phyloP scores from a whole-genome alignment of 1,140 invertebrate genomes.

The Andrena cerasifolii region DNA sequence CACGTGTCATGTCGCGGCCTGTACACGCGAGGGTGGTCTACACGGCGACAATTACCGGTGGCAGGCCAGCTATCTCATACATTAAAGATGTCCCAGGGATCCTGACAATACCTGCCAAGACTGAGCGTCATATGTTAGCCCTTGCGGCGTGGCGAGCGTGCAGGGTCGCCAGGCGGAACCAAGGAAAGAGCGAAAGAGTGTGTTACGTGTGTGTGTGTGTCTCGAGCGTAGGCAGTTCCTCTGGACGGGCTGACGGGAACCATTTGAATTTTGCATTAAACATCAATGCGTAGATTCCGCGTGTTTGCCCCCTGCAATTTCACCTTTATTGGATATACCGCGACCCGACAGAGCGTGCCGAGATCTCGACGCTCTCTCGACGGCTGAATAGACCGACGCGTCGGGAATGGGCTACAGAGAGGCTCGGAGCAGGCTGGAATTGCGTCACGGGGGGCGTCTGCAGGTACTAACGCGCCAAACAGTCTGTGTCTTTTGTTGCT shows the following conservation, averaged over 20 bases:
- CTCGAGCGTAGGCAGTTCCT: slow-evolving; percentile 1
- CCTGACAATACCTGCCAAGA: slow-evolving; percentile 77
- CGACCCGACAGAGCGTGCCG: slow-evolving; percentile 6
- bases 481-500: background rate
- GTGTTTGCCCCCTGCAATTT: slow-evolving; percentile 71
- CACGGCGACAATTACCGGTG: slow-evolving; percentile 58
- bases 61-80: slow-evolving; percentile 70
- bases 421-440: background rate
- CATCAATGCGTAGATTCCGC: slow-evolving; percentile 74
- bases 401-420: background rate
- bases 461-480: background rate
- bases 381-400: background rate
- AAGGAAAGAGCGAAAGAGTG: slow-evolving; percentile 27
- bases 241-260: slow-evolving; percentile 34
- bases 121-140: slow-evolving; percentile 76
- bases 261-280: slow-evolving; percentile 81
- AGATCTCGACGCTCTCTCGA: slow-evolving; percentile 7
- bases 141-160: background rate
- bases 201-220: too few species aligned
- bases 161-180: background rate
- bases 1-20: slow-evolving; percentile 1
- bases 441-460: background rate
- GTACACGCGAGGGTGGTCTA: background rate
- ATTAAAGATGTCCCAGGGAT: slow-evolving; percentile 76
- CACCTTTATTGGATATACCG: slow-evolving; percentile 72